Percentiles rank a stretch among this genome's conserved stretches.
Conservation (phyloP, 2,113 vertebrate species). For the Ginglymostoma cirratum region DNA sequence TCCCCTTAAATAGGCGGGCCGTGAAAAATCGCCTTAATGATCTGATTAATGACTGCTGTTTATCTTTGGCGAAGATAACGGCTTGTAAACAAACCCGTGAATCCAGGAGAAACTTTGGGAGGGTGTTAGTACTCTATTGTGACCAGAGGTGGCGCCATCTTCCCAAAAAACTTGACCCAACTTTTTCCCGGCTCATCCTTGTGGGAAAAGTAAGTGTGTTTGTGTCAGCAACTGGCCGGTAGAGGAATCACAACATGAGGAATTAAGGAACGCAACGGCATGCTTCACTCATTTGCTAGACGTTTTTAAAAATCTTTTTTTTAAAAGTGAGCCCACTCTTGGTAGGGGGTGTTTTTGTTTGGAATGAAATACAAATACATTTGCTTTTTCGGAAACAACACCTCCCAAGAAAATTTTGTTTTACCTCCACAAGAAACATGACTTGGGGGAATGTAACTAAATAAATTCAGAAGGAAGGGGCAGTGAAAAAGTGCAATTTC, state of each 20-base stretch:
- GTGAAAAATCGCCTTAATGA: not conserved
- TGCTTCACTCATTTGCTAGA: constrained; percentile 3
- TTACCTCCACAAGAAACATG: not conserved
- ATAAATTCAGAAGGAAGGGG: not conserved
- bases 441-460: not conserved
- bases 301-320: not conserved
- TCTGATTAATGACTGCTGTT: not conserved
- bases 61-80: constrained; percentile 25
- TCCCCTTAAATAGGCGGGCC: not conserved
- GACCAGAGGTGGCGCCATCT: constrained; percentile 23
- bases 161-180: not conserved
- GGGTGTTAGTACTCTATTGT: not conserved
- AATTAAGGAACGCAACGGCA: not conserved
- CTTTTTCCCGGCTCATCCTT: not conserved
- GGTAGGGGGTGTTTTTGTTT: not conserved
- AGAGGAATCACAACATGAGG: not conserved
- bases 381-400: not conserved
- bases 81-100: constrained; percentile 10
- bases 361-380: not conserved
- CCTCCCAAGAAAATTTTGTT: not conserved
- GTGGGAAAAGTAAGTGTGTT: not conserved
- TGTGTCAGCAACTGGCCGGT: not conserved
- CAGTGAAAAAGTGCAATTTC: not conserved
- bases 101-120: not conserved
- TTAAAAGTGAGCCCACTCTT: not conserved